Evolutionary conservation across 2,888 invertebrate species (phyloP), one percentile per base, ranked within the genome.

Genomic region (Sinohyriopsis cumingii): DNA sequence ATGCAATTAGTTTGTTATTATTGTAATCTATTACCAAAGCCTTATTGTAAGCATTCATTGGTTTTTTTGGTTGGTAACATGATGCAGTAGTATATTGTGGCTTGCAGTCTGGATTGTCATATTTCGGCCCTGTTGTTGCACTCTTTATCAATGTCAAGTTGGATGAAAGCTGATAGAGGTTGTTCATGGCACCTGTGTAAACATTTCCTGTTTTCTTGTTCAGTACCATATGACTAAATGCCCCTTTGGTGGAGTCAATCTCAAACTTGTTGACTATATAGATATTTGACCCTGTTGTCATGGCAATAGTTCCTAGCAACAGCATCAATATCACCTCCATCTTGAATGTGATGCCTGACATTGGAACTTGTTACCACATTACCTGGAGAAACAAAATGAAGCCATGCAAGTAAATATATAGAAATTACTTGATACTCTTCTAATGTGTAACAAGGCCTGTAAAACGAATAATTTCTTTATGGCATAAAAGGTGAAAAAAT

Each of bases 11-110:
- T 76, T 95, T 93, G 62, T 95, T 94, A 76, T 95, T 95, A 57
- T 94, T 94, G 88, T 97, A 95, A 91, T 98, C 97, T 86, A 98
- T 96, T 77, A 98, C 95, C 86, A 98, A 92, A 68, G 96, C 97
- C 91, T 98, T 98, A 92, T 97, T 98, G 82, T 95, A 94, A 91
- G 96, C 97, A 91, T 97, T 95, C 67, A 95, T 95, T 12, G 66
- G 59, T 7, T 55, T 64, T 59, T 75, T 73, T 19, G 67, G 63
- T 28, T 67, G 59, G 24, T 73, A 71, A 69, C 78, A 78, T 5
- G 66, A 12, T 62, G 61, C 68, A 1, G 54, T n/a, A 0, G 64
- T 57, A 22, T 55, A 66, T 18, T 60, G 53, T 25, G 84, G 93
- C 73, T 94, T 94, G 75, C 98, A 98, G 86, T 95, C 94, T 62